Evolutionary conservation across 2,888 invertebrate species (phyloP).

Genomic region (Pterostichus niger): DNA sequence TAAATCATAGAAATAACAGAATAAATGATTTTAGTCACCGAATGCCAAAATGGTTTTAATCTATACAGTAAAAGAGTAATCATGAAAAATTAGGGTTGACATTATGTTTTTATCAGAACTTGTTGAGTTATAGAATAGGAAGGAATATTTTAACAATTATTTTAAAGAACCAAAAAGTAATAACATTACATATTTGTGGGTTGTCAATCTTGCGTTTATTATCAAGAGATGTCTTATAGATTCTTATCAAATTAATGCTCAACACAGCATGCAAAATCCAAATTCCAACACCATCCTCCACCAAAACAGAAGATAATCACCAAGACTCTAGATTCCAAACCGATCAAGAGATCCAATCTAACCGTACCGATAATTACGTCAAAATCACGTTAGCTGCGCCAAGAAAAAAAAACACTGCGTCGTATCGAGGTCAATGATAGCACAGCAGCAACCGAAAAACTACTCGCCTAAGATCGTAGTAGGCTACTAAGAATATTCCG

Average conservation of each 20-base stretch:
- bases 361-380: constrained; percentile 62
- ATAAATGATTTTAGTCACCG: too few relatives aligned
- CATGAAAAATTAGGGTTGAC: too few relatives aligned
- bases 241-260: not conserved
- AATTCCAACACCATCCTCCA: constrained; percentile 20
- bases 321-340: constrained; percentile 34
- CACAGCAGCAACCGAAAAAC: constrained; percentile 51
- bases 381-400: constrained; percentile 54
- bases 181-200: too few relatives aligned
- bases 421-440: constrained; percentile 57
- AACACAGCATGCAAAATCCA: not conserved
- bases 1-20: too few relatives aligned
- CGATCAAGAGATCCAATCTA: constrained; percentile 31
- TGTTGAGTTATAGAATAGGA: too few relatives aligned
- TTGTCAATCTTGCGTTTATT: too few relatives aligned
- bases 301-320: constrained; percentile 26
- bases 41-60: too few relatives aligned
- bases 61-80: too few relatives aligned
- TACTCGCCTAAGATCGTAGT: constrained; percentile 40
- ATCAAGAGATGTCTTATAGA: not conserved
- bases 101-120: too few relatives aligned
- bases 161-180: too few relatives aligned
- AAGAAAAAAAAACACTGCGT: constrained; percentile 44
- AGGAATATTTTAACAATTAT: too few relatives aligned
- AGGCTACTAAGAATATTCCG: constrained; percentile 54